phyloP scores from a whole-genome alignment of 2,888 invertebrate genomes.

The Polyommatus icarus region DNA sequence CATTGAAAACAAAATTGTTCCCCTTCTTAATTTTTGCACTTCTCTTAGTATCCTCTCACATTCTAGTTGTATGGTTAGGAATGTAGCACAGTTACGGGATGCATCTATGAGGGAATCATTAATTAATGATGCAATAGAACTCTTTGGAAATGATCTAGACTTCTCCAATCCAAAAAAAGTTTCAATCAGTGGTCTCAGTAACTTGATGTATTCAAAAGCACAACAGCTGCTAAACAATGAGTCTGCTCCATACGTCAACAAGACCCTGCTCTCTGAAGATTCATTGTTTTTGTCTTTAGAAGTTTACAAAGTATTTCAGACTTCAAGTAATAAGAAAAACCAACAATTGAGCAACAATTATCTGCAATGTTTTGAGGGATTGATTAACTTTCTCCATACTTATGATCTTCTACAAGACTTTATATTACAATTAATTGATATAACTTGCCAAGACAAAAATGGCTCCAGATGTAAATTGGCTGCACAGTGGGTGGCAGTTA shows the following conservation, averaged over 20 bases:
- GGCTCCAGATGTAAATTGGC: constrained; percentile 60
- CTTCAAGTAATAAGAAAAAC: constrained; percentile 45
- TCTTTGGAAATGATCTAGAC: constrained; percentile 58
- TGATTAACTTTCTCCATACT: constrained; percentile 75
- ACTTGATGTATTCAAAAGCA: constrained; percentile 52
- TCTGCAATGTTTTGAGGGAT: constrained; percentile 76
- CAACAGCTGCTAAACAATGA: constrained; percentile 55
- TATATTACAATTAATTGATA: constrained; percentile 64
- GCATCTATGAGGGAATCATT: constrained; percentile 59
- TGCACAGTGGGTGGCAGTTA: constrained; percentile 78
- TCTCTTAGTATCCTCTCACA: constrained; percentile 66
- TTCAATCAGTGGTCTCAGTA: constrained; percentile 54
- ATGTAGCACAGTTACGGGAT: constrained; percentile 62
- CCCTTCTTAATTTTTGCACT: constrained; percentile 62
- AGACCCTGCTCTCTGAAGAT: constrained; percentile 58
- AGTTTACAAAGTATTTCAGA: constrained; percentile 53
- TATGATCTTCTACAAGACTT: constrained; percentile 73
- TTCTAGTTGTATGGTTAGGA: constrained; percentile 61
- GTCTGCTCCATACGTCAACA: constrained; percentile 51
- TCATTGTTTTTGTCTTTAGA: constrained; percentile 64
- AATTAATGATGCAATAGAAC: constrained; percentile 59
- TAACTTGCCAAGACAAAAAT: constrained; percentile 55
- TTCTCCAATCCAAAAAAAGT: constrained; percentile 59
- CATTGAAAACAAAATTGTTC: constrained; percentile 55
- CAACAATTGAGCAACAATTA: constrained; percentile 53